Evolutionary conservation across 2,888 invertebrate species (phyloP).

Genomic region (Loripinus fragilis): DNA sequence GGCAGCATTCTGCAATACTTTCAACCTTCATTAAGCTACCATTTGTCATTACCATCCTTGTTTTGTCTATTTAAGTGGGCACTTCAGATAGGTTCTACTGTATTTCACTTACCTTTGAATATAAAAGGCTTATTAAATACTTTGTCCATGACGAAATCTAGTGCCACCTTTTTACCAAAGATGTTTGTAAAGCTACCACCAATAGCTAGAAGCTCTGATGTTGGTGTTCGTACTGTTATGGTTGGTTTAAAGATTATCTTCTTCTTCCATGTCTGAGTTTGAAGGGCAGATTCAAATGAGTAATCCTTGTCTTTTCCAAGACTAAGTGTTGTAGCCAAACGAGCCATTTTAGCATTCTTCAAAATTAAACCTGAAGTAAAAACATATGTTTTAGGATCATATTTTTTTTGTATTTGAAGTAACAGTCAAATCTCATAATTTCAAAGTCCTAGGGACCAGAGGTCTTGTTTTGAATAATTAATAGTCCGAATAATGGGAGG

Average conservation of each 20-base stretch:
- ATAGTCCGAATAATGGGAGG: too few relatives aligned
- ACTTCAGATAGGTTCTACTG: too few relatives aligned
- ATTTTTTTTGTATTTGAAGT: too few relatives aligned
- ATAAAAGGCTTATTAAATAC: constrained; percentile 52
- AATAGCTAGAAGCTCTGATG: constrained; percentile 48
- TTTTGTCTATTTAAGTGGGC: too few relatives aligned
- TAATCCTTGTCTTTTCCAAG: constrained; percentile 57
- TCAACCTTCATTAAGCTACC: too few relatives aligned
- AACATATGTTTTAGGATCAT: too few relatives aligned
- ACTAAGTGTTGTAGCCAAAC: constrained; percentile 49
- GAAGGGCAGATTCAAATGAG: constrained; percentile 51
- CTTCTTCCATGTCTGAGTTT: constrained; percentile 49
- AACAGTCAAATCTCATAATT: too few relatives aligned
- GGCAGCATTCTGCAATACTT: too few relatives aligned
- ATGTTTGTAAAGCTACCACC: constrained; percentile 59
- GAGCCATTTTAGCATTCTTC: constrained; percentile 52
- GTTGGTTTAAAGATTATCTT: constrained; percentile 54
- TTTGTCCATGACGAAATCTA: constrained; percentile 60
- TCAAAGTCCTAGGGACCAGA: too few relatives aligned
- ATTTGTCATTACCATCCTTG: too few relatives aligned
- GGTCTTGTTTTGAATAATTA: too few relatives aligned
- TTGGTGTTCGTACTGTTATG: constrained; percentile 53
- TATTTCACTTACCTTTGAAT: constrained; percentile 44
- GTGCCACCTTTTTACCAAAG: constrained; percentile 55
- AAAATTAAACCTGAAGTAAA: constrained; percentile 45